Evolutionary conservation across 2,113 vertebrate species (phyloP).

Genomic region (Sclerurus mexicanus): DNA sequence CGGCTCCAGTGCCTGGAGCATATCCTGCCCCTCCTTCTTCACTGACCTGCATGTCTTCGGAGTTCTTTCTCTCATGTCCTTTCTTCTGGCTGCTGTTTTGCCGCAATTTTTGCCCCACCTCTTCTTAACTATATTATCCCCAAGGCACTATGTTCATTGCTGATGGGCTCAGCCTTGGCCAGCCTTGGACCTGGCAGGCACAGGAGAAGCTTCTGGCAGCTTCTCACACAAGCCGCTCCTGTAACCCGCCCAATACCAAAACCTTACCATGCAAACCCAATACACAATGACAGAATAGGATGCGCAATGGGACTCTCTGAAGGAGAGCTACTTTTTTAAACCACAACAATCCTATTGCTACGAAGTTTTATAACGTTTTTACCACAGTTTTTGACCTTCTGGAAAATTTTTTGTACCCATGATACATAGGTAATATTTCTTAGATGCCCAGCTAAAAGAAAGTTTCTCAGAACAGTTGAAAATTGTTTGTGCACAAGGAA

Average conservation of each 20-base stretch:
- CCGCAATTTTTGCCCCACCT: rapidly evolving
- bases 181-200: not conserved
- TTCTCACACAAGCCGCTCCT: not conserved
- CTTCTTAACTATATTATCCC: not conserved
- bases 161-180: not conserved
- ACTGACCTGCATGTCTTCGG: not conserved
- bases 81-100: not conserved
- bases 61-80: not conserved
- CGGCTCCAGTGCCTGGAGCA: not conserved
- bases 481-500: not conserved
- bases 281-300: not conserved
- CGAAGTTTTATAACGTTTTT: not conserved
- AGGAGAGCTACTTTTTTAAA: not conserved
- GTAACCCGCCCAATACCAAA: not conserved
- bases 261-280: not conserved
- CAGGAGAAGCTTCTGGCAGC: not conserved
- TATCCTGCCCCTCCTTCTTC: not conserved
- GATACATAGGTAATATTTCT: not conserved
- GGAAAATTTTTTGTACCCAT: not conserved
- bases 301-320: not conserved
- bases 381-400: not conserved
- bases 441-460: not conserved
- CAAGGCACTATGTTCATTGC: not conserved
- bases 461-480: not conserved
- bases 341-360: not conserved